Evolutionary conservation across 2,888 invertebrate genomes (phyloP).

Genomic region (Ditylenchus weischeri): DNA sequence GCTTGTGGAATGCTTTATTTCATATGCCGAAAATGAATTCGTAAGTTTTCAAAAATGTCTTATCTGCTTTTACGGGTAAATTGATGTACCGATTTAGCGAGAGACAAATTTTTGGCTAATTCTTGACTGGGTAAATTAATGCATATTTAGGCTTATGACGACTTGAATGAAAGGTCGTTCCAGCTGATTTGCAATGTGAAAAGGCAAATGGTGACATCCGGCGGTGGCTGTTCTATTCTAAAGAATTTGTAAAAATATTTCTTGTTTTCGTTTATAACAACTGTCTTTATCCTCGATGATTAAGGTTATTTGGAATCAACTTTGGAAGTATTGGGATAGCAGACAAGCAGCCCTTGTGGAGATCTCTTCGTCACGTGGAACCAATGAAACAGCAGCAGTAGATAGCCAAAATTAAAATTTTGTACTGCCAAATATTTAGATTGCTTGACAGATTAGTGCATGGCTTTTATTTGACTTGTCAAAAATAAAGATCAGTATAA

Average conservation of each 20-base stretch:
- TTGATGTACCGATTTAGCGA: no score
- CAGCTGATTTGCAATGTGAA: not conserved
- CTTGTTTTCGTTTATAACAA: not conserved
- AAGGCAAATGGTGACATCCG: not conserved
- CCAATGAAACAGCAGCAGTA: not conserved
- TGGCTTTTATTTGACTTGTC: no score
- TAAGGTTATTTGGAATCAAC: slow-evolving; percentile 21
- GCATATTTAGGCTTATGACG: not conserved
- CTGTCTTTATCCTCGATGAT: not conserved
- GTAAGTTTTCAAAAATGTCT: not conserved
- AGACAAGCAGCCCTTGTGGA: slow-evolving; percentile 13
- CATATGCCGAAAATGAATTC: not conserved
- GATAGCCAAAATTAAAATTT: no score
- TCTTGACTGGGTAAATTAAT: no score
- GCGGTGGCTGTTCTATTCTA: not conserved
- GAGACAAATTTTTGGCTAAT: no score
- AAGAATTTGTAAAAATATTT: slow-evolving; percentile 5
- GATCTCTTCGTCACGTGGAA: slow-evolving; percentile 12
- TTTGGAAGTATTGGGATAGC: slow-evolving; percentile 16
- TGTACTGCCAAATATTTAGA: no score
- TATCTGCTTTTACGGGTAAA: no score
- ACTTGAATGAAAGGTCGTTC: not conserved
- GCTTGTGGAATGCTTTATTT: not conserved
- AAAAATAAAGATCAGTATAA: no score
- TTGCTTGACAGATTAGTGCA: no score